Evolutionary conservation across 1,140 invertebrate genomes (phyloP), one percentile per base, ranked within the genome.

Genomic region (Pseudomyrmex dendroicus): DNA sequence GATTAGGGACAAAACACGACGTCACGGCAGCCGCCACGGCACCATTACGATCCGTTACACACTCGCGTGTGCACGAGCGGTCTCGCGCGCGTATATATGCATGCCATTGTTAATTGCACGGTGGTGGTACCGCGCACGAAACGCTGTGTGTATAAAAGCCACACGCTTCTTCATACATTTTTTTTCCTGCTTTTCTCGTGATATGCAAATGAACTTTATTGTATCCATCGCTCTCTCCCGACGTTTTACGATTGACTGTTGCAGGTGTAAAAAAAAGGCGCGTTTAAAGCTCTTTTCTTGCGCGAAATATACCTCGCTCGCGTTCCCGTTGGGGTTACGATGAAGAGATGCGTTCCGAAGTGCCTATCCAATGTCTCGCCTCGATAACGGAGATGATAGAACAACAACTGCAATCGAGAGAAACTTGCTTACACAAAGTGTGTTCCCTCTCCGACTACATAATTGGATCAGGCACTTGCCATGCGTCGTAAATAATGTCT

Each of bases 1-100:
- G 78, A 82, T 82, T 82, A 82, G 48, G 59, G 70, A 73, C 57
- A 82, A 82, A 82, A 82, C 70, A 56, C 50, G 56, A 22, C 66
- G 76, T 80, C 76, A 72, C 76, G 76, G 76, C 76, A 72, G 54
- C 66, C 15, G 20, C 76, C 76, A 59, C 64, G 74, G 64, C 44
- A 57, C 54, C 68, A 70, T 80, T 80, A 61, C 56, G 66, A 80
- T 72, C 66, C 76, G 76, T 80, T 80, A 80, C 66, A 78, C 64
- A 72, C 66, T 80, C 76, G 76, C 66, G 76, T 80, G 76, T 80
- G n/a, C 54, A 80, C 22, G 67, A 80, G 72, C 44, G 76, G 44
- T 57, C 25, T 35, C 66, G 54, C 66, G 62, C 35, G 64, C 44
- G 56, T 10, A 3, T 5, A 17, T 70, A 70, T 70, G 35, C 76